Conservation (phyloP, 2,113 vertebrate genomes). For the Rhombomys opimus region DNA sequence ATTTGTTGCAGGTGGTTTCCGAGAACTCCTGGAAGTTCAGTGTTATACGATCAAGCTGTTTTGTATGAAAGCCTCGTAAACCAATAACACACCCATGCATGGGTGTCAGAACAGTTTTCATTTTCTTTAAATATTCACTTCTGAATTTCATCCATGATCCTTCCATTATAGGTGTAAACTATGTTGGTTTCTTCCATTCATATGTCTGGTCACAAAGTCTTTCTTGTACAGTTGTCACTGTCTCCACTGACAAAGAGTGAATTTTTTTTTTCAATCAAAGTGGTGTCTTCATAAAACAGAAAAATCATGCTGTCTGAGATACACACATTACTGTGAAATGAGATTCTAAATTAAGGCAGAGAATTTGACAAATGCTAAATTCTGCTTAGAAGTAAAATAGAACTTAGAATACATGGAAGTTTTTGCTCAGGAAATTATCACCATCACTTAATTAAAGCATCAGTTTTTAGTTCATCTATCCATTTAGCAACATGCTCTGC, state of each 20-base stretch:
- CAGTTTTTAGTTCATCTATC: not conserved
- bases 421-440: not conserved
- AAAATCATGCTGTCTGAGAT: slow-evolving; percentile 28
- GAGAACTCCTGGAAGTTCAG: not conserved
- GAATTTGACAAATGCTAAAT: slow-evolving; percentile 23
- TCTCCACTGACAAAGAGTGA: slow-evolving; percentile 8
- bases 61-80: not conserved
- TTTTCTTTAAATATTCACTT: slow-evolving; percentile 16
- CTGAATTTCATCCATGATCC: not conserved
- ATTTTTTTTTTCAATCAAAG: slow-evolving; percentile 20
- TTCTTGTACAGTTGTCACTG: slow-evolving; percentile 3
- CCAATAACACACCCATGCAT: not conserved
- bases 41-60: not conserved
- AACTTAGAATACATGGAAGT: not conserved
- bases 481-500: not conserved
- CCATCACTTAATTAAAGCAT: too few species aligned
- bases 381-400: not conserved
- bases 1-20: too few species aligned
- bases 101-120: not conserved
- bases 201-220: not conserved
- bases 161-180: not conserved
- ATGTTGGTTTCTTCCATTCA: not conserved
- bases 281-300: slow-evolving; percentile 16
- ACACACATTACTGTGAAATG: not conserved
- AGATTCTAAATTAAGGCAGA: not conserved